These are phyloP conservation scores for Onychomys leucogaster DNA, from an alignment of 2,797 vertebrate species.

Conservation along the genomic window DNA sequence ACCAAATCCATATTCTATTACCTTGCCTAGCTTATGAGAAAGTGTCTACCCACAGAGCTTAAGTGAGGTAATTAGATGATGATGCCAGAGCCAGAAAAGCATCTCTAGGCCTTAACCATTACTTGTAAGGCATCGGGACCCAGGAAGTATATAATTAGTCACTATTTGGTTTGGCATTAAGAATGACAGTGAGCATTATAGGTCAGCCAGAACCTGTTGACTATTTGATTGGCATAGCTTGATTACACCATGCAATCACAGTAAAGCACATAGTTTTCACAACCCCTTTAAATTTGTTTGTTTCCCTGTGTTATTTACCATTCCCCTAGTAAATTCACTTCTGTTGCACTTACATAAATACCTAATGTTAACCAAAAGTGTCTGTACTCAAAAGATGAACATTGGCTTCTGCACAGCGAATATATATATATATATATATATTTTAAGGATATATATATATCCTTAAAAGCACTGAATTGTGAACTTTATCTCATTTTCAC, in stretches of 20 bases:
- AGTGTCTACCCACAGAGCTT: not conserved
- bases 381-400: conserved; percentile 29
- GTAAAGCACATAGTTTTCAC: conserved; percentile 29
- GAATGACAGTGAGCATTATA: not conserved
- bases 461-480: not conserved
- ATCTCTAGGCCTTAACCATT: conserved; percentile 40
- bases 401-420: conserved; percentile 19
- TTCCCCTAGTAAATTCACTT: conserved; percentile 52
- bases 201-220: not conserved
- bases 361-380: conserved; percentile 38
- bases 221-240: conserved; percentile 22
- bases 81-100: not conserved
- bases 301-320: conserved; percentile 43
- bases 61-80: conserved; percentile 36
- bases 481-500: conserved; percentile 1
- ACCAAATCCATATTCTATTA: not conserved
- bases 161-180: not conserved
- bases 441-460: no score
- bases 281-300: not conserved
- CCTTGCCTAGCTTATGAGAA: conserved; percentile 25
- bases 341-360: conserved; percentile 43
- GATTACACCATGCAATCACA: not conserved
- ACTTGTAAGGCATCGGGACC: not conserved
- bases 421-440: no score
- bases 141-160: conserved; percentile 34